Evolutionary conservation across 2,113 vertebrate genomes (phyloP).

Genomic region (Mesocricetus auratus): DNA sequence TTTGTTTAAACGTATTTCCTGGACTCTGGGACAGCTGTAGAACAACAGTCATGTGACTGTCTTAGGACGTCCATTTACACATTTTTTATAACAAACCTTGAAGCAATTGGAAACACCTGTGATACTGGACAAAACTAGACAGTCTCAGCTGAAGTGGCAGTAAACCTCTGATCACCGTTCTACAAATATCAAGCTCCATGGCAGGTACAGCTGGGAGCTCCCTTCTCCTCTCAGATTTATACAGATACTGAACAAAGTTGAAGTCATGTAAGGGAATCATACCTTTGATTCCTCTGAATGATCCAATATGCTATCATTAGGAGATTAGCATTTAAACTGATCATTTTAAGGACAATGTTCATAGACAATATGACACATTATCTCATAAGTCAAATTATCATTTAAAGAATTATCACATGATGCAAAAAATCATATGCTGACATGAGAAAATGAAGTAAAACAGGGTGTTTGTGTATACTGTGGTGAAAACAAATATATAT

Average conservation of each 20-base stretch:
- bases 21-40: conserved; percentile 18
- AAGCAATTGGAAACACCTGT: conserved; percentile 71
- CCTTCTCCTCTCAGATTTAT: conserved; percentile 10
- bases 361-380: background rate
- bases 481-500: background rate
- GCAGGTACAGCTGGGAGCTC: conserved; percentile 66
- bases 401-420: background rate
- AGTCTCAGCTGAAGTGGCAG: background rate
- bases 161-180: conserved; percentile 70
- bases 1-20: background rate
- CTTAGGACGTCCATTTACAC: conserved; percentile 36
- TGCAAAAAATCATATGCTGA: background rate
- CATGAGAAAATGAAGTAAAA: background rate
- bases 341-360: background rate
- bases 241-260: conserved; percentile 53
- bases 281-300: conserved; percentile 54
- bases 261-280: conserved; percentile 65
- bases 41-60: conserved; percentile 29
- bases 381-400: background rate
- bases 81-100: conserved; percentile 67
- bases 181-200: background rate
- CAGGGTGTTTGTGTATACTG: background rate
- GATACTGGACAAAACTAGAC: conserved; percentile 8
- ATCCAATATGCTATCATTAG: conserved; percentile 26
- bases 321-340: conserved; percentile 30